phyloP scores from a whole-genome alignment of 2,888 invertebrate species.

The Rutpela maculata region DNA sequence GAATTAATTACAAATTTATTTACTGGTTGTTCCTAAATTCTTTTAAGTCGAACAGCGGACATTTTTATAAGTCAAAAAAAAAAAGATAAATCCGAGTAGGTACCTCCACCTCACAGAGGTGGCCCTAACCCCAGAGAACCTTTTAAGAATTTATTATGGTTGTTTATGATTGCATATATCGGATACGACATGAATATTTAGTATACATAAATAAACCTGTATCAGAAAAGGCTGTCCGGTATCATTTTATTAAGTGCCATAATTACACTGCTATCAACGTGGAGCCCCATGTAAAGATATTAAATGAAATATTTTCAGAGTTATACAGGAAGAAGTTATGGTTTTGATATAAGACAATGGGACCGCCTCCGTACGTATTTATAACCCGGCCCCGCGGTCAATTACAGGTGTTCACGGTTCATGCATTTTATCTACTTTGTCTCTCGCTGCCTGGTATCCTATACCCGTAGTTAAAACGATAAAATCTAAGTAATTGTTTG shows the following conservation, averaged over 20 bases:
- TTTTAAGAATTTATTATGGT: conserved; percentile 61
- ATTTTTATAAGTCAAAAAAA: background rate
- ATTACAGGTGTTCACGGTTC: conserved; percentile 60
- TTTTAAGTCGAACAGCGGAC: background rate
- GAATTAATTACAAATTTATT: background rate
- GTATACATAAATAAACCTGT: conserved; percentile 60
- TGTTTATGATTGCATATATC: conserved; percentile 63
- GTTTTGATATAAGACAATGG: conserved; percentile 63
- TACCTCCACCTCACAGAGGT: conserved; percentile 36
- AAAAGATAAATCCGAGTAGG: background rate
- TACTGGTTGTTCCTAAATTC: background rate
- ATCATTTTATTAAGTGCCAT: conserved; percentile 65
- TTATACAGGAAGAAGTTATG: conserved; percentile 60
- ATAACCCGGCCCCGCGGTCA: conserved; percentile 54
- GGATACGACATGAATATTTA: conserved; percentile 64
- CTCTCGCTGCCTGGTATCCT: conserved; percentile 50
- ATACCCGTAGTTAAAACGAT: conserved; percentile 58
- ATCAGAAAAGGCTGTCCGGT: conserved; percentile 57
- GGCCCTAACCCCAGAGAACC: conserved; percentile 43
- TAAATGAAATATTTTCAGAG: conserved; percentile 60
- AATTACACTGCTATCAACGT: conserved; percentile 64
- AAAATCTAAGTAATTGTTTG: conserved; percentile 58
- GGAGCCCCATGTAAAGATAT: conserved; percentile 62
- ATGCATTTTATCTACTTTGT: conserved; percentile 47
- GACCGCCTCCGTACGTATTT: conserved; percentile 56